A percentile compares a stretch with the other conserved stretches of the same genome.
These are phyloP conservation scores for Latheticus oryzae DNA, from an alignment of 2,888 invertebrate species.

Conservation along the genomic window DNA sequence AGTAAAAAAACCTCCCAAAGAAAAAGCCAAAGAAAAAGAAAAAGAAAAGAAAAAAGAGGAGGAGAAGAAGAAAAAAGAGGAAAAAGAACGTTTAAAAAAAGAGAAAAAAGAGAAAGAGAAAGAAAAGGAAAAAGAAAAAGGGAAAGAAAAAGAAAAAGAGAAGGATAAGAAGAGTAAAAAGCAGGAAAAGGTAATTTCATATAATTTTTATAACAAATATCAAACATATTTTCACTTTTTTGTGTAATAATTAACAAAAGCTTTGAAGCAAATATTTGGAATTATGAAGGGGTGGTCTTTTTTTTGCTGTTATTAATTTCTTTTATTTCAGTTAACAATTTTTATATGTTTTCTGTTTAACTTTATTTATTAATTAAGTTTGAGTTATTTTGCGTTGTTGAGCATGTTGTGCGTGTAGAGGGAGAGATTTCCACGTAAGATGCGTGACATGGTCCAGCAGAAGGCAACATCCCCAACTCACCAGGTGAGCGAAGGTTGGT, in stretches of 20 bases:
- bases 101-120: conserved; percentile 72
- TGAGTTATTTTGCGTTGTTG: conserved; percentile 58
- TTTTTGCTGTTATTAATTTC: conserved; percentile 69
- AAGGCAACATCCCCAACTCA: conserved; percentile 58
- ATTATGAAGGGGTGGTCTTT: conserved; percentile 60
- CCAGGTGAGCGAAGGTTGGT: conserved; percentile 58
- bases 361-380: conserved; percentile 51
- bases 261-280: no score
- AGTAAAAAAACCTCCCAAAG: conserved; percentile 60
- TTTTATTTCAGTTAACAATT: conserved; percentile 59
- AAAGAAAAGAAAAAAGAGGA: conserved; percentile 68
- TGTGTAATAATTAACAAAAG: no score
- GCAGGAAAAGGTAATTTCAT: conserved; percentile 66
- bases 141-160: conserved; percentile 59
- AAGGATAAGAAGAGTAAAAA: conserved; percentile 58
- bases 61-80: conserved; percentile 71
- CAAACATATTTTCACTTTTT: conserved; percentile 23
- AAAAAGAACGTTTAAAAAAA: conserved; percentile 72
- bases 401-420: conserved; percentile 68
- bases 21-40: conserved; percentile 60
- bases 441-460: conserved; percentile 78
- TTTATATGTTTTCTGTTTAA: conserved; percentile 49
- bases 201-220: conserved; percentile 34
- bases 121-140: conserved; percentile 69
- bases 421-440: conserved; percentile 85